These are phyloP conservation scores for Heliconius nattereri DNA, from an alignment of 1,140 invertebrate genomes.

Conservation along the genomic window DNA sequence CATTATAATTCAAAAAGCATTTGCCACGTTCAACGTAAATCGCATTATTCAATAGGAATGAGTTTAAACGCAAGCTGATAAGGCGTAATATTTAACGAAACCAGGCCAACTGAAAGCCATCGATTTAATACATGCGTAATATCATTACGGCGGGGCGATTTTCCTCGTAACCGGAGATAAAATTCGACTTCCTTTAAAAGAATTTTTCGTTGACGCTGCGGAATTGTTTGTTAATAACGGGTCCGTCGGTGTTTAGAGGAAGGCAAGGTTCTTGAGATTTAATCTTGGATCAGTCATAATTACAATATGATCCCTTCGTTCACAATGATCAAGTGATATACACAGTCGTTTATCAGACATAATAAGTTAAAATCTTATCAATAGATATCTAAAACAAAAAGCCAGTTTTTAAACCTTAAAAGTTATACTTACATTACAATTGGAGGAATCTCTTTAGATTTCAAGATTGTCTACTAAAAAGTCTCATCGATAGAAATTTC, in stretches of 20 bases:
- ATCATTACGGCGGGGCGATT: slow-evolving; percentile 50
- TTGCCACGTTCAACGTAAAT: slow-evolving; percentile 24
- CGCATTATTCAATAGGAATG: slow-evolving; percentile 40
- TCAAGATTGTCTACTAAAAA: slow-evolving; percentile 14
- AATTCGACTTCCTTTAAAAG: slow-evolving; percentile 31
- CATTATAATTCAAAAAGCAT: slow-evolving; percentile 19
- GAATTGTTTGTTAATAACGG: slow-evolving; percentile 28
- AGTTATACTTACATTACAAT: neutral
- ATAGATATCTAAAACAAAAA: too few species aligned
- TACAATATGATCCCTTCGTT: neutral
- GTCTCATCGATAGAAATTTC: slow-evolving; percentile 35
- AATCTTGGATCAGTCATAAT: slow-evolving; percentile 9
- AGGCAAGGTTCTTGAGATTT: neutral
- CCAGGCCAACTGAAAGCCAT: slow-evolving; percentile 54
- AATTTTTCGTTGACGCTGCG: slow-evolving; percentile 33
- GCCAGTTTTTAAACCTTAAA: neutral
- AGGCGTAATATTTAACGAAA: slow-evolving; percentile 46
- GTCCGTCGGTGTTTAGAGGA: slow-evolving; percentile 17
- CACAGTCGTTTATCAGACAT: too few species aligned
- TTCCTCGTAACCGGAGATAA: slow-evolving; percentile 38
- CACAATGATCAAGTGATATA: neutral
- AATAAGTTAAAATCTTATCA: too few species aligned
- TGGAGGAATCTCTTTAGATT: neutral
- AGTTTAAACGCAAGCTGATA: slow-evolving; percentile 47
- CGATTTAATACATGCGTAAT: slow-evolving; percentile 68